These are phyloP conservation scores for Cotesia chilonis DNA, from an alignment of 1,140 invertebrate genomes.

Conservation along the genomic window DNA sequence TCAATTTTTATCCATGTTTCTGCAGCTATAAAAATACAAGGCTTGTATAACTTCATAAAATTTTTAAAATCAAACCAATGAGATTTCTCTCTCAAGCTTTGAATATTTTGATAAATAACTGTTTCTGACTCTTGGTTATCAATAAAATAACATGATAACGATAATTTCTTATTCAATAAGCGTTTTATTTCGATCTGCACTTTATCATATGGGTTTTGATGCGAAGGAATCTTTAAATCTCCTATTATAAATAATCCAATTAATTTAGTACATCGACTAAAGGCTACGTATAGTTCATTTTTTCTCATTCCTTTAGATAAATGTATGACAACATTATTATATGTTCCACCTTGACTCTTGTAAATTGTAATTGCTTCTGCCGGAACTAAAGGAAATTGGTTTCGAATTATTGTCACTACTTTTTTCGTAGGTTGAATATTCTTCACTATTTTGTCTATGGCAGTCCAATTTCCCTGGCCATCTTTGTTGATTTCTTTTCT, in stretches of 20 bases:
- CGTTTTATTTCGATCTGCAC: conserved; percentile 25
- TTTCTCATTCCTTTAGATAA: conserved; percentile 12
- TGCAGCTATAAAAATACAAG: no score
- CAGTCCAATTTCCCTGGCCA: neutral
- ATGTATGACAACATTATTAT: conserved; percentile 35
- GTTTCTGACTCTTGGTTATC: conserved; percentile 10
- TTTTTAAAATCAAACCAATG: conserved; percentile 31
- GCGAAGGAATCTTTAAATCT: conserved; percentile 17
- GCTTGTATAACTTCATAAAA: conserved; percentile 22
- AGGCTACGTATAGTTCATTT: conserved; percentile 34
- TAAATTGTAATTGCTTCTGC: conserved; percentile 45
- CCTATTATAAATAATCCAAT: conserved; percentile 30
- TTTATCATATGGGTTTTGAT: conserved; percentile 19
- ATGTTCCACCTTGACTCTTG: conserved; percentile 44
- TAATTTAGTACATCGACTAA: conserved; percentile 35
- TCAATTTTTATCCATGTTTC: no score
- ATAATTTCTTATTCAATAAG: conserved; percentile 12
- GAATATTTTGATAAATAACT: conserved; percentile 34
- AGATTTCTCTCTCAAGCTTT: conserved; percentile 25
- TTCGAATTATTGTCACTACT: neutral
- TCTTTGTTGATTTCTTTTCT: neutral
- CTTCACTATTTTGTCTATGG: neutral
- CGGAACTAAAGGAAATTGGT: conserved; percentile 26
- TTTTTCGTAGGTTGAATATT: neutral
- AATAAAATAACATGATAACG: conserved; percentile 24